phyloP scores from a whole-genome alignment of 2,888 invertebrate species.

The Osedax fenrisi region DNA sequence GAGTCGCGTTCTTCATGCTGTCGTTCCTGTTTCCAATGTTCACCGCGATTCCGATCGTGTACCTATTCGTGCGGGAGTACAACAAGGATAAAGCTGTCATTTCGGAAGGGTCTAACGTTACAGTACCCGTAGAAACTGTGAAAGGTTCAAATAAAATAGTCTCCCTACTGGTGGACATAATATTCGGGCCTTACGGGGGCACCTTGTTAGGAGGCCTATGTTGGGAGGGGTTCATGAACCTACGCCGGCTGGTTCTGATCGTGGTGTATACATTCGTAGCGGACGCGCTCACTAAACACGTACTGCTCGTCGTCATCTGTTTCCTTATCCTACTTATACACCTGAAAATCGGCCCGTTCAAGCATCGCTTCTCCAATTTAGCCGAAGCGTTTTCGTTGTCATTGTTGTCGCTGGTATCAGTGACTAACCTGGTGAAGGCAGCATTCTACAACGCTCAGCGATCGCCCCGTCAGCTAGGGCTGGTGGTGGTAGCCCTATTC shows the following conservation, averaged over 20 bases:
- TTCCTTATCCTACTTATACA: slow-evolving; percentile 24
- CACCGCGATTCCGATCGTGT: slow-evolving; percentile 11
- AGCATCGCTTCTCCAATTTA: slow-evolving; percentile 19
- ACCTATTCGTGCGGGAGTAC: neutral
- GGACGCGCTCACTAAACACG: slow-evolving; percentile 23
- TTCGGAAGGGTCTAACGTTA: neutral
- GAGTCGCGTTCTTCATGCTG: slow-evolving; percentile 3
- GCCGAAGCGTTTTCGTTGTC: slow-evolving; percentile 26
- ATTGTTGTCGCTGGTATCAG: slow-evolving; percentile 25
- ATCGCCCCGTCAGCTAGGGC: slow-evolving; percentile 10
- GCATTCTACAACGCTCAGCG: slow-evolving; percentile 13
- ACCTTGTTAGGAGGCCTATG: slow-evolving; percentile 27
- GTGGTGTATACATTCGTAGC: slow-evolving; percentile 15
- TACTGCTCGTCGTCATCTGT: slow-evolving; percentile 14
- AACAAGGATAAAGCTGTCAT: neutral
- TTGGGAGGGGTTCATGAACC: slow-evolving; percentile 33
- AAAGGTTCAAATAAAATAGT: neutral
- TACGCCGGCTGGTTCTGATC: slow-evolving; percentile 28
- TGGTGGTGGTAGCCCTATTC: slow-evolving; percentile 21
- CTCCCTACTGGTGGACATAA: slow-evolving; percentile 17
- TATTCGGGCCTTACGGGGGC: slow-evolving; percentile 24
- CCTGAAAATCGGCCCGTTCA: slow-evolving; percentile 28
- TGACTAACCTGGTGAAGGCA: slow-evolving; percentile 30
- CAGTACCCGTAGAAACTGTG: too few relatives aligned
- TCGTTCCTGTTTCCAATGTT: slow-evolving; percentile 27